phyloP scores from a whole-genome alignment of 2,113 vertebrate species.

The Sprattus sprattus region DNA sequence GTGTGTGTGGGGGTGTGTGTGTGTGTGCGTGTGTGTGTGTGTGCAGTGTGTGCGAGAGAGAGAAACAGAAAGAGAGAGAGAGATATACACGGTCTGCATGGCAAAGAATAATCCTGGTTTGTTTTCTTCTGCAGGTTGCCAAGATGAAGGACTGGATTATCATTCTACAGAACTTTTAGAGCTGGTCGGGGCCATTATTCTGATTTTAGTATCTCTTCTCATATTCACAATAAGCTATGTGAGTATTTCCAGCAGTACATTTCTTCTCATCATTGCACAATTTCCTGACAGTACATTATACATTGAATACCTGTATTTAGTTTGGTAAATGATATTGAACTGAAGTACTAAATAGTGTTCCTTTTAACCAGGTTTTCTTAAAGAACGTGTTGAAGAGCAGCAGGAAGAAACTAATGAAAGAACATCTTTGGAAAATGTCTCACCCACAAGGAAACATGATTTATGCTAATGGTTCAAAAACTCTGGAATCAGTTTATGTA shows the following conservation, averaged over 20 bases:
- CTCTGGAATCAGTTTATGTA: not conserved
- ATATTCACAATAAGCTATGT: conserved; percentile 62
- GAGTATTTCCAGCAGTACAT: conserved; percentile 46
- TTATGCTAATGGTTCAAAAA: not conserved
- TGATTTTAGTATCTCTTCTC: conserved; percentile 51
- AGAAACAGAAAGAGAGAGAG: not conserved
- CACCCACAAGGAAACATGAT: not conserved
- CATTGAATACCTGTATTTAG: not conserved
- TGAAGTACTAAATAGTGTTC: not conserved
- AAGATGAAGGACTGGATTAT: not conserved
- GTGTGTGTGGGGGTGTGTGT: not conserved
- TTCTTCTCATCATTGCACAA: not conserved
- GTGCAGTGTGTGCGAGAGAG: not conserved
- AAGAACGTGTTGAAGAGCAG: conserved; percentile 44
- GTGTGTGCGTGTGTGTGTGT: not conserved
- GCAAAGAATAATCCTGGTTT: not conserved
- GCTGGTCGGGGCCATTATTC: conserved; percentile 35
- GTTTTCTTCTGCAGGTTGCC: conserved; percentile 45
- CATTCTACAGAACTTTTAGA: not conserved
- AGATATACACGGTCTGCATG: not conserved
- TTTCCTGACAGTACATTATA: not conserved
- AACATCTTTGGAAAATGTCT: not conserved
- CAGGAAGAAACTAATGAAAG: conserved; percentile 21
- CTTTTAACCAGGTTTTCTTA: conserved; percentile 49
- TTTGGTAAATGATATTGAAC: not conserved